Evolutionary conservation across 1,140 invertebrate species (phyloP), one percentile per base, ranked within the genome.

Genomic region (Coenobita brevimanus): DNA sequence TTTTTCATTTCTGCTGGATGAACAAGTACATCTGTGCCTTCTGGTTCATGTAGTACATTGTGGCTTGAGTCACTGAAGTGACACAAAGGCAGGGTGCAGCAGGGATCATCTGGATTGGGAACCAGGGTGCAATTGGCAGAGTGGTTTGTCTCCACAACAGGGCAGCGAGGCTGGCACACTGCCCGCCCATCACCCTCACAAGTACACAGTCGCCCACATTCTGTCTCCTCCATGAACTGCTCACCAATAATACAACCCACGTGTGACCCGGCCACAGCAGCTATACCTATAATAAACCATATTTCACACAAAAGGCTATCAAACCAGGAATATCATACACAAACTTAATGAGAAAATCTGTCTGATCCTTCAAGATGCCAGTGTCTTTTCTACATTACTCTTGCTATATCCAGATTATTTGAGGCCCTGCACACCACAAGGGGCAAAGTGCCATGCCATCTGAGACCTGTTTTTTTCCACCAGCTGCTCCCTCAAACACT

Each of bases 81-180:
- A 21, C 82, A 85, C 24, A 76, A 54, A 60, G 82, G 82, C 24
- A 85, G 24, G 43, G 36, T 41, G 36, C 82, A 85, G 21, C 82
- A 85, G 30, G 82, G 82, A 57, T 85, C 82, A n/a, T 75, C 71
- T 60, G 82, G 82, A 36, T 36, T 85, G n/a, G 33, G 71, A 2
- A 85, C 54, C 38, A 85, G 30, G 2, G 71, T 27, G 62, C 82
- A 85, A 46, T 57, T 85, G n/a, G 13, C 24, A 36, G 33, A 69
- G 27, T 57, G 71, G 41, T 50, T n/a, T n/a, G 75, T 4, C n/a
- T 76, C 38, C 36, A 76, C 36, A 38, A 41, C 15, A 43, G 82
- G 82, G 41, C 82, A 85, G 21, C 82, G 71, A 76, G 82, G 82
- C 38, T 76, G 57, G 73, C 82, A 85, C 36, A 43, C 24, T 21